A percentile compares a stretch with the other conserved stretches of the same genome.
Evolutionary conservation across 1,140 invertebrate genomes (phyloP).

Genomic region (Formica exsecta): DNA sequence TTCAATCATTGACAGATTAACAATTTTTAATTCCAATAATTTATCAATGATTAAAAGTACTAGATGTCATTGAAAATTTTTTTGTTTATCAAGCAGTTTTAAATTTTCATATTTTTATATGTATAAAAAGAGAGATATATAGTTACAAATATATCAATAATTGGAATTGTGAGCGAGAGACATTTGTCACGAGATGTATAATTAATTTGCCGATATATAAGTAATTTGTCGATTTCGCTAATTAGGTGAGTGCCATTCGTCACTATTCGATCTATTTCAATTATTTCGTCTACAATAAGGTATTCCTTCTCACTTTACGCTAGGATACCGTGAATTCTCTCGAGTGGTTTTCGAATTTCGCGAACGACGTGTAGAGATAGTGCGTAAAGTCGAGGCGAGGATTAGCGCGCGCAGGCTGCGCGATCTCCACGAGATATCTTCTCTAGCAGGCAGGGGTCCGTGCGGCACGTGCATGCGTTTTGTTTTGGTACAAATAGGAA

Average conservation of each 20-base stretch:
- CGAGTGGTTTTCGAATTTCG: conserved; percentile 16
- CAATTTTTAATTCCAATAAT: neutral
- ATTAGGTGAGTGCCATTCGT: neutral
- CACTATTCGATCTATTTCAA: neutral
- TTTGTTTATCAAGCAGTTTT: too few relatives aligned
- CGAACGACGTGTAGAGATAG: neutral
- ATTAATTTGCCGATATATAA: neutral
- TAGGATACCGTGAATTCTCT: neutral
- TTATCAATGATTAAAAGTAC: too few relatives aligned
- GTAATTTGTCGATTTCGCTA: neutral
- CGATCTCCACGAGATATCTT: conserved; percentile 46
- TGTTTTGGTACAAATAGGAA: conserved; percentile 84
- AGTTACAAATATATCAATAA: too few relatives aligned
- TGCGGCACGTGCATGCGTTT: conserved; percentile 80
- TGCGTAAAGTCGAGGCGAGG: neutral
- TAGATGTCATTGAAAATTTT: too few relatives aligned
- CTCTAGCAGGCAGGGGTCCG: conserved; percentile 36
- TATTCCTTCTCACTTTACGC: neutral
- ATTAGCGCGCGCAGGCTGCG: neutral
- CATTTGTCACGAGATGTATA: neutral
- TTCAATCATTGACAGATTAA: neutral
- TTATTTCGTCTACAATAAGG: neutral
- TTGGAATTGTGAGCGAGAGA: neutral
- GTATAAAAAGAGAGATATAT: too few relatives aligned
- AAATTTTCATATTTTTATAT: too few relatives aligned